phyloP scores from a whole-genome alignment of 2,113 vertebrate genomes.

The Hystrix brachyura region DNA sequence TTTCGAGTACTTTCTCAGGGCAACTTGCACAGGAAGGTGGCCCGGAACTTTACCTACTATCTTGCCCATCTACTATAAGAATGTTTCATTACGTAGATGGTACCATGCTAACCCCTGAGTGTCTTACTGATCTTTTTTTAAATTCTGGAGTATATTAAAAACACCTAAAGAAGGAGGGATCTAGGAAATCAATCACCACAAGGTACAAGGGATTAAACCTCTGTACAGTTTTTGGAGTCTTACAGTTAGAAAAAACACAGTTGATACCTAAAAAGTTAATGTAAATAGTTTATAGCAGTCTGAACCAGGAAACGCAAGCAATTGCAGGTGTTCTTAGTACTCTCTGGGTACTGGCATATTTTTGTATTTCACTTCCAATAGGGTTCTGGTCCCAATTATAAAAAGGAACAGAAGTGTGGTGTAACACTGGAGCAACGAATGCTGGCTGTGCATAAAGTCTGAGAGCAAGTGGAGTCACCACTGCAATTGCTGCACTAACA shows the following conservation, averaged over 20 bases:
- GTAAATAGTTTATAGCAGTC: background rate
- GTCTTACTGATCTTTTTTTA: background rate
- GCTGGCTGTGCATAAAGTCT: background rate
- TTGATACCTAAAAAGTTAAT: background rate
- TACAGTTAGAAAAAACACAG: background rate
- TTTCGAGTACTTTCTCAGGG: background rate
- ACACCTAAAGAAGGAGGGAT: background rate
- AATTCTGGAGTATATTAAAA: background rate
- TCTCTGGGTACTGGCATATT: background rate
- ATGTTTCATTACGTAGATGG: background rate
- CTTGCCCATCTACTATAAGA: background rate
- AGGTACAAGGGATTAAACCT: background rate
- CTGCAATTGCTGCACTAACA: background rate
- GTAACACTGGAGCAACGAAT: background rate
- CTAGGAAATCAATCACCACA: background rate
- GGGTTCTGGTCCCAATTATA: background rate
- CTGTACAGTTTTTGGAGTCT: background rate
- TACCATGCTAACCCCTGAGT: background rate
- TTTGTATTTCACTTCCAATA: background rate
- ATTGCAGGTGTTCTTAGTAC: background rate
- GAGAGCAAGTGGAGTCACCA: background rate
- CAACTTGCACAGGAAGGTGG: background rate
- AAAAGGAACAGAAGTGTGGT: background rate
- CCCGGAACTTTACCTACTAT: background rate
- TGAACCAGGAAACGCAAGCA: background rate